Evolutionary conservation across 2,888 invertebrate genomes (phyloP), one percentile per base, ranked within the genome.

Genomic region (Megamerina dolium): DNA sequence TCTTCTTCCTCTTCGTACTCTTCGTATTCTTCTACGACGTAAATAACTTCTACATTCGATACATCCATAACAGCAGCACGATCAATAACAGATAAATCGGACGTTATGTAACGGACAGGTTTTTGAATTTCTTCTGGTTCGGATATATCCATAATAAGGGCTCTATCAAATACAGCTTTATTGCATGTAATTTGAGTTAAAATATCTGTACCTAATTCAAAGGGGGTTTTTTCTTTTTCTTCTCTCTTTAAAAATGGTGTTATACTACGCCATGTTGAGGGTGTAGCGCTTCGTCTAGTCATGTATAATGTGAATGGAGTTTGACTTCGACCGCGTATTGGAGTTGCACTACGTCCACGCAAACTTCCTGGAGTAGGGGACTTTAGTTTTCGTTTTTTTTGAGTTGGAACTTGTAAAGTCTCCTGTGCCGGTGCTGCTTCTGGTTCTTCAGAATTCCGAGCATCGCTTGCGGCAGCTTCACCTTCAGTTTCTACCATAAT

Each of bases 51-150:
- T 56, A 70, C 70, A 58, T 71, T 72, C 29, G 72, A 72, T 38
- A 72, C 66, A 54, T 72, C 72, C 72, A 72, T 72, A 52, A 72
- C 71, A 50, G 68, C 67, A 50, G 72, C 72, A 49, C 70, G 68
- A 63, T 72, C 72, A 48, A 72, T 71, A 41, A 72, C 72, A 41
- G 71, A 72, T 46, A 70, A 50, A 54, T 72, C 71, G 14, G 71
- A 67, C 34, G 72, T 70, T 68, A 72, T 70, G 54, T 68, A 72
- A 67, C 71, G 71, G 38, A 69, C 67, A 43, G 70, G 69, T 31
- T 64, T 66, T 48, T 65, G 65, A 43, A 57, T 54, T 34, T 65
- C 70, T 42, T 60, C 51, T 5, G 69, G 63, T 46, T 68, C 68
- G 16, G 72, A 66, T 42, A 72, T 72, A 59, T 72, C 72, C 72